Evolutionary conservation across 2,888 invertebrate genomes (phyloP).

Genomic region (Drosophila macrospina): DNA sequence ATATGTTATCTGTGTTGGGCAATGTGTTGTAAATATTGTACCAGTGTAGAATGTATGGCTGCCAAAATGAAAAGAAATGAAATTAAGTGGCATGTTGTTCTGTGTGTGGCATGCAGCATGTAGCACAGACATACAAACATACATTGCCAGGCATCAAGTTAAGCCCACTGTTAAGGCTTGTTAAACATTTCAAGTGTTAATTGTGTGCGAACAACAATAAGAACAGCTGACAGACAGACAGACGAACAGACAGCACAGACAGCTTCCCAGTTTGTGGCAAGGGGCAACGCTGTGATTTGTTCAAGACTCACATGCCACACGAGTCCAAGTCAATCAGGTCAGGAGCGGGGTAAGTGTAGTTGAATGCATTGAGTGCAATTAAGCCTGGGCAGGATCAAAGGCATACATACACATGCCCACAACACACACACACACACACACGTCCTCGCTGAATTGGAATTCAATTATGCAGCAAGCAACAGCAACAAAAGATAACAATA

Average conservation of each 20-base stretch:
- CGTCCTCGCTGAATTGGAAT: slow-evolving; percentile 24
- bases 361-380: slow-evolving; percentile 7
- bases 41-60: slow-evolving; percentile 50
- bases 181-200: slow-evolving; percentile 72
- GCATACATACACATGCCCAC: slow-evolving; percentile 13
- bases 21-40: neutral
- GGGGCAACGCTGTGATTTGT: slow-evolving; percentile 35
- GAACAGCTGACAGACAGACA: slow-evolving; percentile 29
- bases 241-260: slow-evolving; percentile 12
- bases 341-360: neutral
- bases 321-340: neutral
- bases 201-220: slow-evolving; percentile 73
- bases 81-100: slow-evolving; percentile 69
- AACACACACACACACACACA: slow-evolving; percentile 2
- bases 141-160: slow-evolving; percentile 30
- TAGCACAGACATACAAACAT: slow-evolving; percentile 10
- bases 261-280: slow-evolving; percentile 12
- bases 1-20: no score
- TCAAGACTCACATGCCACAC: slow-evolving; percentile 22
- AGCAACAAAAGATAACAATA: slow-evolving; percentile 22
- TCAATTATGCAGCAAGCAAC: slow-evolving; percentile 45
- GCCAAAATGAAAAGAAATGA: slow-evolving; percentile 69
- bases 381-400: slow-evolving; percentile 21
- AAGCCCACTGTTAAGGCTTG: slow-evolving; percentile 57
- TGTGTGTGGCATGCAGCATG: slow-evolving; percentile 32